Evolutionary conservation across 2,113 vertebrate genomes (phyloP), one percentile per base, ranked within the genome.

Genomic region (Chrysochloris asiatica): DNA sequence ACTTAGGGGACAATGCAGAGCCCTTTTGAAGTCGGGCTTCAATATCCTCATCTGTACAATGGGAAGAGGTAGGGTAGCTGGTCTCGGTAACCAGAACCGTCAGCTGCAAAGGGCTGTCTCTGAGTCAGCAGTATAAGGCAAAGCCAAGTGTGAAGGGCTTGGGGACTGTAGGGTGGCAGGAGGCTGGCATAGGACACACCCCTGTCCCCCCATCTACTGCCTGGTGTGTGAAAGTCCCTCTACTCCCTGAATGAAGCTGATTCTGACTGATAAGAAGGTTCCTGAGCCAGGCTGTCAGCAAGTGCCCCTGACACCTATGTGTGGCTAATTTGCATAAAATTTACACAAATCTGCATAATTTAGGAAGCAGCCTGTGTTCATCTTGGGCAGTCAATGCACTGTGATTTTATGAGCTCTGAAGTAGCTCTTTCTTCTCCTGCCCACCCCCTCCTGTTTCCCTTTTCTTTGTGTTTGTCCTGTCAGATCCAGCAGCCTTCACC

Each of bases 261-360:
- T 71, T 83, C 92, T 78, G 84, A 94, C 81, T 91, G 93, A 92
- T 2, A 38, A 93, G 94, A 82, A 92, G 93, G 16, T 81, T 95
- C 79, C 78, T 12, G 85, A 94, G 83, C 91, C 90, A 90, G 93
- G 83, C 93, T 94, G 94, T 95, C 95, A 95, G 95, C 59, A 48
- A 93, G 71, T 95, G 95, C 91, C 95, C 92, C 88, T 93, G 96
- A 85, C 95, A 97, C 95, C 93, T 96, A 83, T 77, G 80, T 0
- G 3, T 80, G 65, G 59, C 71, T 90, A 30, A 95, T 96, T 96
- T 96, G 95, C 95, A 97, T 96, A 85, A 82, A 28, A 95, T 97
- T 94, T 97, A 80, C 95, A 96, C 50, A 95, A 88, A 96, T 96
- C 85, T 97, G 92, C 96, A 97, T 97, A 96, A 94, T 96, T 94